phyloP scores from a whole-genome alignment of 1,140 invertebrate species.

The Diorhabda elongata region DNA sequence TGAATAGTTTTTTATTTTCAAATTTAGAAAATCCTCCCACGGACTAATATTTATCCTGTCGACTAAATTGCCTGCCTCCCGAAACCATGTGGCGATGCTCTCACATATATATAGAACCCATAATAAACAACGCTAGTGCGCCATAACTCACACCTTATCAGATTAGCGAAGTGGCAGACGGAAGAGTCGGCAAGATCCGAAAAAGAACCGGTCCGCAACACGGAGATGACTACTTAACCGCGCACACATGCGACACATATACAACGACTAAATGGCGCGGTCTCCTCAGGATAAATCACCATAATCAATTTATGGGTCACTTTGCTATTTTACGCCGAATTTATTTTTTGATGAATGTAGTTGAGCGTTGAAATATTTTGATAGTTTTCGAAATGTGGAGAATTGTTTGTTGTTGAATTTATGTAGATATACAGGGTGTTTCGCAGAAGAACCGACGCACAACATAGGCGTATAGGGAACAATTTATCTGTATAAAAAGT shows the following conservation, averaged over 20 bases:
- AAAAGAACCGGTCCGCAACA: background rate
- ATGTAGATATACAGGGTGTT: too few relatives aligned
- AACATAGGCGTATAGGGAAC: too few relatives aligned
- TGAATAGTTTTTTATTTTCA: too few relatives aligned
- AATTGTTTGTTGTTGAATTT: too few relatives aligned
- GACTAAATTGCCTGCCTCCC: background rate
- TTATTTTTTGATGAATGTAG: background rate
- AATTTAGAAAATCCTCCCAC: background rate
- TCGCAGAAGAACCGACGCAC: too few relatives aligned
- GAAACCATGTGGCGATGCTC: background rate
- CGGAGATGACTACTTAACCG: background rate
- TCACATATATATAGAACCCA: background rate
- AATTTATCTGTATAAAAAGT: too few relatives aligned
- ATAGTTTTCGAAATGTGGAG: background rate
- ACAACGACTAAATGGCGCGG: background rate
- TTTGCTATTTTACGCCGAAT: background rate
- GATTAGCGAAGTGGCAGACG: background rate
- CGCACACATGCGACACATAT: background rate
- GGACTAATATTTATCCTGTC: background rate
- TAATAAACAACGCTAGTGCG: background rate
- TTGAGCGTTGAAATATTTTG: background rate
- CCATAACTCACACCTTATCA: conserved; percentile 1
- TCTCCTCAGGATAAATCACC: background rate
- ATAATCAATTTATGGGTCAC: background rate
- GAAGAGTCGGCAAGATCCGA: background rate